Evolutionary conservation across 2,888 invertebrate species (phyloP), one percentile per base, ranked within the genome.

Genomic region (Catocala fraxini): DNA sequence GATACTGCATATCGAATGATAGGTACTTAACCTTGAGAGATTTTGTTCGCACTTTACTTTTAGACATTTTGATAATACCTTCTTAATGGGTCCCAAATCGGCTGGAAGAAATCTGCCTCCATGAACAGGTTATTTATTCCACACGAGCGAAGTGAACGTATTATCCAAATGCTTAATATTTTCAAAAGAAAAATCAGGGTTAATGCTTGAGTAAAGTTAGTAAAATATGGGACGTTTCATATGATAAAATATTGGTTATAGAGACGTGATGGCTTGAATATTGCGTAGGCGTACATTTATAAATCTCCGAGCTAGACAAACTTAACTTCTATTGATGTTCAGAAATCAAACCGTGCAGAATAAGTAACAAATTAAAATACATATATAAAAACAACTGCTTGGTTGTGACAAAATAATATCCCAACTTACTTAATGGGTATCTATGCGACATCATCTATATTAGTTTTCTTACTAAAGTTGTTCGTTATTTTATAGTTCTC

Each of bases 361-460:
- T 35, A 39, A 39, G 35, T 39, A 39, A 9, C 35, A 39, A 7
- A 39, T 39, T 39, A 6, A 39, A 39, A 39, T 6, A 25, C 25
- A 25, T 25, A 9, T 39, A 39, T 2, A 39, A 6, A 39, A 39
- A 6, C 35, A 39, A 25, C 25, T 39, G 35, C 35, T 39, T 9
- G 2, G 9, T 25, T 4, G 35, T 7, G 7, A 39, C 4, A 39
- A 49, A 49, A 34, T n/a, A 34, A 34, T 11, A 2, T 12, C n/a
- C 0, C n/a, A 41, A 25, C 25, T 49, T 34, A 49, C 11, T 6
- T n/a, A n/a, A 49, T 49, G 25, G 34, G 5, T 43, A 51, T 61
- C 47, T 68, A 64, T 68, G 64, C 71, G 68, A 70, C 64, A 65
- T 46, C 60, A 68, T 71, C 70, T 60, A 52, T 35, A 68, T 68